Conservation (phyloP, 2,888 invertebrate species). For the Rhabditoides inermis region DNA sequence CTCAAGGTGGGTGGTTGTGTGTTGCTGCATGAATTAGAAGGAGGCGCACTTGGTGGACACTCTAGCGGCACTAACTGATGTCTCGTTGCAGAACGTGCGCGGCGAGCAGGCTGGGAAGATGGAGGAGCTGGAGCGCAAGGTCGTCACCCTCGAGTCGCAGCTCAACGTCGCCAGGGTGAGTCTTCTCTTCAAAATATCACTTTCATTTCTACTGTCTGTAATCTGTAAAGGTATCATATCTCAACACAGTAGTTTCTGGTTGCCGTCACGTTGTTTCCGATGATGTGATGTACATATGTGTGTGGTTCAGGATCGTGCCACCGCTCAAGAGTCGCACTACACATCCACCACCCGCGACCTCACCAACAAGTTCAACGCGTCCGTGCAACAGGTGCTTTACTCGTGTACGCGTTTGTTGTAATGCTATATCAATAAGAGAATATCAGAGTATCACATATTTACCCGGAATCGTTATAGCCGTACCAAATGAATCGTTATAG, state of each 20-base stretch:
- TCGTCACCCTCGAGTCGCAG: slow-evolving; percentile 30
- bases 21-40: neutral
- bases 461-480: too few relatives aligned
- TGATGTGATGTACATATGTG: neutral
- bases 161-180: slow-evolving; percentile 17
- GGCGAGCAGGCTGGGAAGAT: slow-evolving; percentile 20
- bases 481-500: too few relatives aligned
- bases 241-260: neutral
- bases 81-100: slow-evolving; percentile 16
- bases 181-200: neutral
- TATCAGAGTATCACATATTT: too few relatives aligned
- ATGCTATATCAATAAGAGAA: too few relatives aligned
- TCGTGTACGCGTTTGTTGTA: too few relatives aligned
- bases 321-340: slow-evolving; percentile 36
- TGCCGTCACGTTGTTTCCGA: neutral
- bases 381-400: slow-evolving; percentile 32
- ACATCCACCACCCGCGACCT: slow-evolving; percentile 27
- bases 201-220: neutral
- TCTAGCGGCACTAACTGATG: neutral
- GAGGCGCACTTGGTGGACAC: neutral
- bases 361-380: slow-evolving; percentile 22
- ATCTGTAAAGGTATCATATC: slow-evolving; percentile 5
- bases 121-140: slow-evolving; percentile 18
- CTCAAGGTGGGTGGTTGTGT: slow-evolving; percentile 11
- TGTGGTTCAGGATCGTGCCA: slow-evolving; percentile 18